phyloP scores from a whole-genome alignment of 2,797 vertebrate species.

The Cephalopachus bancanus region DNA sequence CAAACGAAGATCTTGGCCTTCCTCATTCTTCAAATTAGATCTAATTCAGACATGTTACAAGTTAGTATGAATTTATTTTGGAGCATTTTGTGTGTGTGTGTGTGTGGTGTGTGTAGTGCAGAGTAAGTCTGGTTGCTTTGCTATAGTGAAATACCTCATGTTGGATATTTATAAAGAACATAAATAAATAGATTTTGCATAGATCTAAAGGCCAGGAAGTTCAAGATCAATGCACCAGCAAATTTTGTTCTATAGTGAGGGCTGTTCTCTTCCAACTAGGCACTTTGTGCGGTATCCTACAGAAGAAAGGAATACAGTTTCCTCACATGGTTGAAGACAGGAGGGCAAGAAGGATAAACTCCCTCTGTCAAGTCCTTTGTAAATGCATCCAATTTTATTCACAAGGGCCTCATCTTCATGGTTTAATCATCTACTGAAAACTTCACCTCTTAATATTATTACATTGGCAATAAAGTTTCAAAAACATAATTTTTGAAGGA shows the following conservation, averaged over 20 bases:
- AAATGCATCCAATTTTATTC: not conserved
- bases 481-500: not conserved
- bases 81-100: not conserved
- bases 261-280: not conserved
- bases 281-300: not conserved
- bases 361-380: not conserved
- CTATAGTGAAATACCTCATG: not conserved
- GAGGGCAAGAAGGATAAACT: not conserved
- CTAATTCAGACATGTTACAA: not conserved
- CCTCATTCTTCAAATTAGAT: not conserved
- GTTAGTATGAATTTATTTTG: not conserved
- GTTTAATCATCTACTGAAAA: not conserved
- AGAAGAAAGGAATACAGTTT: too few species aligned
- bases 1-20: not conserved
- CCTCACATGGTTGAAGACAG: not conserved
- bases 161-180: not conserved
- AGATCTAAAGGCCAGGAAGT: not conserved
- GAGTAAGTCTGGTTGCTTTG: not conserved
- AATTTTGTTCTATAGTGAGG: not conserved
- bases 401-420: not conserved
- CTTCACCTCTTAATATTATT: not conserved
- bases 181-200: not conserved
- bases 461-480: not conserved
- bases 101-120: fast-evolving
- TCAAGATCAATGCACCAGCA: not conserved